These are phyloP conservation scores for Chloropsis cyanopogon DNA, from an alignment of 2,113 vertebrate species.

Conservation along the genomic window DNA sequence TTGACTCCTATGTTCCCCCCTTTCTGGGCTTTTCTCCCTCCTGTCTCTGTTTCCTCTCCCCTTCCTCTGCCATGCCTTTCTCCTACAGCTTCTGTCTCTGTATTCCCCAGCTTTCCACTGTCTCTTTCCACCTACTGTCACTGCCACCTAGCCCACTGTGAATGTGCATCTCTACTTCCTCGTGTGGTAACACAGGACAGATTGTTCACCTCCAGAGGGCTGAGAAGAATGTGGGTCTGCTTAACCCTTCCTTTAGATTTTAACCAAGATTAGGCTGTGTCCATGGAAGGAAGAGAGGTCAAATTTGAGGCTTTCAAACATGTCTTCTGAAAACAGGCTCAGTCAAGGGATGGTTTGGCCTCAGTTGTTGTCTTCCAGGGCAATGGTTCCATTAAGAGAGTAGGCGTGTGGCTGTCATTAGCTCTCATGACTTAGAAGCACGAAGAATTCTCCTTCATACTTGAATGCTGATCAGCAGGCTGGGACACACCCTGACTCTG, in stretches of 20 bases:
- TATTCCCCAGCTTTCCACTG: background rate
- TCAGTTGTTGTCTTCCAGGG: background rate
- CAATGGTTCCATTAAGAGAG: background rate
- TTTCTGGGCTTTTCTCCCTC: background rate
- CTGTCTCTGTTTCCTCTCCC: background rate
- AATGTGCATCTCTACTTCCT: background rate
- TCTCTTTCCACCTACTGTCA: background rate
- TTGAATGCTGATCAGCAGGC: background rate
- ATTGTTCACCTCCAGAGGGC: background rate
- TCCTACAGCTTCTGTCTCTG: background rate
- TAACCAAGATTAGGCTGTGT: background rate
- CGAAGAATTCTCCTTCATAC: background rate
- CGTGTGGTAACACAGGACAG: background rate
- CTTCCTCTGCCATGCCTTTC: background rate
- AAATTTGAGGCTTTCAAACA: background rate
- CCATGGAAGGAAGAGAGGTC: background rate
- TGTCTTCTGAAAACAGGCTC: background rate
- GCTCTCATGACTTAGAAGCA: background rate
- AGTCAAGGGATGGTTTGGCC: background rate
- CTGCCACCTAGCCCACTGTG: background rate
- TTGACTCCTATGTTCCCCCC: background rate
- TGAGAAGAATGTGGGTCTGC: background rate
- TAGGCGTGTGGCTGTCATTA: background rate
- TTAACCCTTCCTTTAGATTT: background rate
- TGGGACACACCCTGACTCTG: conserved; percentile 8